These are phyloP conservation scores for Didymodactylos carnosus DNA, from an alignment of 2,888 invertebrate genomes.

Conservation along the genomic window DNA sequence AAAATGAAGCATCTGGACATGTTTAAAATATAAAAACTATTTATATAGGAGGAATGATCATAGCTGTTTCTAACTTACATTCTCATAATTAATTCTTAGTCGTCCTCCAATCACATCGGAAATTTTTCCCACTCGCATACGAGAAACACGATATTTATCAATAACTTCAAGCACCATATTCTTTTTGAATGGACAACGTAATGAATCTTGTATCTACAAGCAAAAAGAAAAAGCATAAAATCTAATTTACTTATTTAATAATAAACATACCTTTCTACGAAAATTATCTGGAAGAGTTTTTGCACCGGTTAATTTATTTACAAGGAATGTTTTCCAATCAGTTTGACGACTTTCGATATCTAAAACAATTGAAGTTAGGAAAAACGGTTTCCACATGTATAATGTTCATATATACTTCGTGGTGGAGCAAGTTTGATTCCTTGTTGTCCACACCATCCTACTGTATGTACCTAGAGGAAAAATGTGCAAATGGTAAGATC, in stretches of 20 bases:
- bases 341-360: conserved; percentile 72
- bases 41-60: too few species aligned
- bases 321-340: conserved; percentile 87
- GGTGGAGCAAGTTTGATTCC: conserved; percentile 87
- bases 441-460: conserved; percentile 88
- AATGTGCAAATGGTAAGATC: too few species aligned
- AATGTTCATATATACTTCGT: conserved; percentile 41
- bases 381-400: background rate
- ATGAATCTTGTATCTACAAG: background rate
- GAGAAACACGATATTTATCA: conserved; percentile 80
- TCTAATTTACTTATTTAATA: background rate
- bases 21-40: too few species aligned
- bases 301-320: conserved; percentile 76
- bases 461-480: conserved; percentile 65
- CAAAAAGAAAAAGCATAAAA: background rate
- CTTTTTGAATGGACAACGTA: conserved; percentile 25
- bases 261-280: conserved; percentile 50
- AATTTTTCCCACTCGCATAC: conserved; percentile 64
- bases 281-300: conserved; percentile 78
- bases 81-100: conserved; percentile 58
- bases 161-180: conserved; percentile 77
- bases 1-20: too few species aligned
- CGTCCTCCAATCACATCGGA: conserved; percentile 65
- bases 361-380: conserved; percentile 23
- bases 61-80: too few species aligned